A percentile compares a stretch with the other conserved stretches of the same genome.
phyloP scores from a whole-genome alignment of 2,888 invertebrate genomes.

The Hypercompe scribonia region DNA sequence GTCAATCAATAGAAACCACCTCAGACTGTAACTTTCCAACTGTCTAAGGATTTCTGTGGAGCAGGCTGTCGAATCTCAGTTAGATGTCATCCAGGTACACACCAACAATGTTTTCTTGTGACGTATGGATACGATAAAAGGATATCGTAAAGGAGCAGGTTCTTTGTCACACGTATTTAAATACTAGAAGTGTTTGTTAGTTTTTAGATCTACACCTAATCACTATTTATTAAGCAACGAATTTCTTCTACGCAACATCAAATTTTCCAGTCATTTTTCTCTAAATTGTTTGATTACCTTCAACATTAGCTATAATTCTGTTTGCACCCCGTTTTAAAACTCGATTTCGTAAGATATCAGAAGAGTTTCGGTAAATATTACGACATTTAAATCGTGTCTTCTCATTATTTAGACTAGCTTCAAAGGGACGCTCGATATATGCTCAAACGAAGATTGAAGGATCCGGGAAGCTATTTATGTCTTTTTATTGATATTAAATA shows the following conservation, averaged over 20 bases:
- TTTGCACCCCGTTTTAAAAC: slow-evolving; percentile 3
- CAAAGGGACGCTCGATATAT: slow-evolving; percentile 36
- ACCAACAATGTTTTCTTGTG: too few species aligned
- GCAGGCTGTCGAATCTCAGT: too few species aligned
- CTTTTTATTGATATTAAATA: background rate
- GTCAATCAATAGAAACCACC: too few species aligned
- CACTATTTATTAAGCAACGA: background rate
- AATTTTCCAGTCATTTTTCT: background rate
- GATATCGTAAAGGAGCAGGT: too few species aligned
- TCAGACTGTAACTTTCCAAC: too few species aligned
- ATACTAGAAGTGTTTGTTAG: background rate
- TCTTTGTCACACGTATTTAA: background rate
- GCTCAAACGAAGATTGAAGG: slow-evolving; percentile 31
- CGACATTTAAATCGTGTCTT: slow-evolving; percentile 9
- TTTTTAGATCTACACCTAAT: background rate
- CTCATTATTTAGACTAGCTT: slow-evolving; percentile 29
- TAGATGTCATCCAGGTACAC: too few species aligned
- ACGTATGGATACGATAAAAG: too few species aligned
- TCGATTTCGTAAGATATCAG: background rate
- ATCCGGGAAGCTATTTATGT: background rate
- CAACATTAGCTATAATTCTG: background rate
- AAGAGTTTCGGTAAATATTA: slow-evolving; percentile 10
- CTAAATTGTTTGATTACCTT: background rate
- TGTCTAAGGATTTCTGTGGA: too few species aligned
- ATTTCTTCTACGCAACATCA: background rate